Evolutionary conservation across 2,797 vertebrate species (phyloP).

Genomic region (Harpagifer antarcticus): DNA sequence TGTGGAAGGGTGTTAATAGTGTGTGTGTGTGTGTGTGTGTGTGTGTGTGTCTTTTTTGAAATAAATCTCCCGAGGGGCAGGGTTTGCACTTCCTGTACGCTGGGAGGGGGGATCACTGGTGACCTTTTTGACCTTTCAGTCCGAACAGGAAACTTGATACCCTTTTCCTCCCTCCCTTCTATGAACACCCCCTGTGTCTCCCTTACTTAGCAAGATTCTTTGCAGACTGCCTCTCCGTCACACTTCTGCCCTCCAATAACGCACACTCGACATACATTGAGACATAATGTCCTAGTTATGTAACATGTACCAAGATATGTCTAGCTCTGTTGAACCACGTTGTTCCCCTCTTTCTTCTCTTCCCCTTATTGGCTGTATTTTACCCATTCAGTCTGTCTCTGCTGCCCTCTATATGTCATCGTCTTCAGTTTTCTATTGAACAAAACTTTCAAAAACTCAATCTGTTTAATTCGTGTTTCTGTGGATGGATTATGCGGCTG

Average conservation of each 20-base stretch:
- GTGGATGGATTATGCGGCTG: too few relatives aligned
- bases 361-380: constrained; percentile 14
- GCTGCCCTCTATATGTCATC: constrained; percentile 23
- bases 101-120: constrained; percentile 34
- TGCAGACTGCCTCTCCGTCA: constrained; percentile 28
- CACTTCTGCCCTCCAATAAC: constrained; percentile 13
- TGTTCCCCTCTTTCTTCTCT: constrained; percentile 21
- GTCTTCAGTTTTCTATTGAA: too few relatives aligned
- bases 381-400: constrained; percentile 14
- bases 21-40: neutral
- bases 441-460: too few relatives aligned
- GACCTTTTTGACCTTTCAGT: constrained; percentile 65
- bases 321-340: constrained; percentile 5
- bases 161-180: constrained; percentile 34
- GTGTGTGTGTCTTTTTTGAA: constrained; percentile 36
- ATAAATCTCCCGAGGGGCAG: constrained; percentile 49
- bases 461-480: too few relatives aligned
- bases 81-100: constrained; percentile 72
- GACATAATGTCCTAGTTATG: constrained; percentile 58
- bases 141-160: constrained; percentile 69
- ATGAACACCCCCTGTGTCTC: constrained; percentile 16
- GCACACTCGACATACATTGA: constrained; percentile 25
- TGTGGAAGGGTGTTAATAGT: constrained; percentile 61
- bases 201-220: constrained; percentile 22
- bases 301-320: constrained; percentile 35